Conservation (phyloP, 2,113 vertebrate species). For the Chaenocephalus aceratus region DNA sequence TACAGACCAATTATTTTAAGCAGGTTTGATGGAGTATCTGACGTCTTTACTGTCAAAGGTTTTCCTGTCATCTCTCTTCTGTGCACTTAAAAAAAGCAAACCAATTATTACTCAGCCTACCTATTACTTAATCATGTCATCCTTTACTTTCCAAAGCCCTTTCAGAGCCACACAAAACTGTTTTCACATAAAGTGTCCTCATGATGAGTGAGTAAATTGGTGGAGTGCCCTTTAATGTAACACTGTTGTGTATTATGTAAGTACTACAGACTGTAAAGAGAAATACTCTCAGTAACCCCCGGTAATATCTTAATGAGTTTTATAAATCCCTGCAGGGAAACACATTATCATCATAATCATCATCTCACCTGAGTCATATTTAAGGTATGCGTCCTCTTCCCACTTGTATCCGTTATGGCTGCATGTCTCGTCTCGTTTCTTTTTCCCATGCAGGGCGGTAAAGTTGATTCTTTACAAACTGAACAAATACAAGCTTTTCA, state of each 20-base stretch:
- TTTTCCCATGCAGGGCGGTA: neutral
- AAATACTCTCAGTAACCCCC: neutral
- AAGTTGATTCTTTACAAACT: slow-evolving; percentile 3
- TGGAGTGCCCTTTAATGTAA: slow-evolving; percentile 4
- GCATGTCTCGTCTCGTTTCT: slow-evolving; percentile 49
- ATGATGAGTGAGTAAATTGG: neutral
- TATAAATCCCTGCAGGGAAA: slow-evolving; percentile 20
- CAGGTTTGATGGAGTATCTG: neutral
- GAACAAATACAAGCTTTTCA: slow-evolving; percentile 27
- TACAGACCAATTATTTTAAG: neutral
- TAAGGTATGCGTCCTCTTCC: slow-evolving; percentile 26
- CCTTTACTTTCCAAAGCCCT: neutral
- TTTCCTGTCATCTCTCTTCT: neutral
- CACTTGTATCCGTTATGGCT: neutral
- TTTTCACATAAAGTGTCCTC: neutral
- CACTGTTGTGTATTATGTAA: neutral
- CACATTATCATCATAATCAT: slow-evolving; percentile 24
- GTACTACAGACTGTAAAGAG: neutral
- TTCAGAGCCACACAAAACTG: neutral
- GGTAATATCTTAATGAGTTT: neutral
- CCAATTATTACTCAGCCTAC: neutral
- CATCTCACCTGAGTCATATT: slow-evolving; percentile 24
- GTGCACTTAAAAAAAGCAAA: neutral
- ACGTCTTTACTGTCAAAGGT: neutral
- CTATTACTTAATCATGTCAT: too few relatives aligned